These are phyloP conservation scores for Catharus bicknelli DNA, from an alignment of 2,113 vertebrate genomes.

Conservation along the genomic window DNA sequence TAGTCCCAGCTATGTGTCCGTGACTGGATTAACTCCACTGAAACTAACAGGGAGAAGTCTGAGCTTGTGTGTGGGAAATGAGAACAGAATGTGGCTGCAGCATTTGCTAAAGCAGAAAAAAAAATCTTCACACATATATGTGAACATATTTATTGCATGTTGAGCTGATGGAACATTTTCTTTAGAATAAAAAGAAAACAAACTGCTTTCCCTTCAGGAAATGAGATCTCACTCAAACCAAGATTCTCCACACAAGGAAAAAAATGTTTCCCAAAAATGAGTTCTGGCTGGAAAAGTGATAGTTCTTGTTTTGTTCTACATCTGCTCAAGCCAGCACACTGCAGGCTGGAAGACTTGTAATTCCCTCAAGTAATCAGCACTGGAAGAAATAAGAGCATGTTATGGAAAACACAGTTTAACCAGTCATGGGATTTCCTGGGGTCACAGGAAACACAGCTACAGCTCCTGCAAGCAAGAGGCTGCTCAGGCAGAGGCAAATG, in stretches of 20 bases:
- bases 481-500: constrained; percentile 6
- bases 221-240: neutral
- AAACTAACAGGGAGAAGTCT: neutral
- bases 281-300: neutral
- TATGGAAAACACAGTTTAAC: neutral
- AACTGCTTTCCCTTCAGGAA: neutral
- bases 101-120: neutral
- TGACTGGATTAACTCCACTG: neutral
- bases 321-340: neutral
- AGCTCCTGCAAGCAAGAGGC: neutral
- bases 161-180: neutral
- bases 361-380: neutral
- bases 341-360: neutral
- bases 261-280: neutral
- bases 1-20: neutral
- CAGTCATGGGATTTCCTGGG: neutral
- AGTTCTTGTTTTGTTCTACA: neutral
- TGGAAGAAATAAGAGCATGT: neutral
- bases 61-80: neutral
- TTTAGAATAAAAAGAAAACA: neutral
- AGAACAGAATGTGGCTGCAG: neutral
- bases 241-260: neutral
- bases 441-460: neutral
- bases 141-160: neutral
- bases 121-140: neutral